phyloP scores from a whole-genome alignment of 2,113 vertebrate genomes.

The crab-eating macaque (Macaca fascicularis) region DNA sequence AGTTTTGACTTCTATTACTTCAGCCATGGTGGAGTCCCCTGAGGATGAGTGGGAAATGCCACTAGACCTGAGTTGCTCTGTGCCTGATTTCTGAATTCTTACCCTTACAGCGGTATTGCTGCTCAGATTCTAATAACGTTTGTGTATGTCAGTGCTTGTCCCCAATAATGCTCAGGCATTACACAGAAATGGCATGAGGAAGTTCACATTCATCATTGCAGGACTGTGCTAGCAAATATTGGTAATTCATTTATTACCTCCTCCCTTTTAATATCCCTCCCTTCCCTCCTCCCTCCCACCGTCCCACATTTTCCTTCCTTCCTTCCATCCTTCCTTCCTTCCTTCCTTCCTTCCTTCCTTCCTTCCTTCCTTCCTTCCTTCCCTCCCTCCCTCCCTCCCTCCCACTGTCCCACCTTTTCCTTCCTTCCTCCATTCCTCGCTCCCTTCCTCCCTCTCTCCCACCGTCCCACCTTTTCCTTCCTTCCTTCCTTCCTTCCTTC shows the following conservation, averaged over 20 bases:
- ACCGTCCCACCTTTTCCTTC: background rate
- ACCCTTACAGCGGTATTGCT: slow-evolving; percentile 34
- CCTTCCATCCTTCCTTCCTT: fast-evolving
- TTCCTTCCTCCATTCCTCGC: background rate
- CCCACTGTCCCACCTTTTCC: background rate
- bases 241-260: background rate
- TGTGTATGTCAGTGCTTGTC: slow-evolving; percentile 55
- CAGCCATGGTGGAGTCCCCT: slow-evolving; percentile 72
- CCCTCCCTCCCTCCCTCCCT: no score
- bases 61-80: slow-evolving; percentile 64
- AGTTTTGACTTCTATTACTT: slow-evolving; percentile 85
- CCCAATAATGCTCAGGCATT: slow-evolving; percentile 50
- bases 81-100: slow-evolving; percentile 71
- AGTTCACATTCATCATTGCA: slow-evolving; percentile 49
- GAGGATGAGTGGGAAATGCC: slow-evolving; percentile 79
- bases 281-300: background rate
- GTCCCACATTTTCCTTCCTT: background rate
- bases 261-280: background rate
- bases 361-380: background rate
- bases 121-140: slow-evolving; percentile 56
- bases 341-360: background rate
- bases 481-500: background rate
- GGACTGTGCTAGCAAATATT: background rate
- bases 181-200: slow-evolving; percentile 35
- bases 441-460: fast-evolving